A percentile compares a stretch with the other conserved stretches of the same genome.
Conservation (phyloP, 2,888 invertebrate genomes). For the Drosophila nigricruria region DNA sequence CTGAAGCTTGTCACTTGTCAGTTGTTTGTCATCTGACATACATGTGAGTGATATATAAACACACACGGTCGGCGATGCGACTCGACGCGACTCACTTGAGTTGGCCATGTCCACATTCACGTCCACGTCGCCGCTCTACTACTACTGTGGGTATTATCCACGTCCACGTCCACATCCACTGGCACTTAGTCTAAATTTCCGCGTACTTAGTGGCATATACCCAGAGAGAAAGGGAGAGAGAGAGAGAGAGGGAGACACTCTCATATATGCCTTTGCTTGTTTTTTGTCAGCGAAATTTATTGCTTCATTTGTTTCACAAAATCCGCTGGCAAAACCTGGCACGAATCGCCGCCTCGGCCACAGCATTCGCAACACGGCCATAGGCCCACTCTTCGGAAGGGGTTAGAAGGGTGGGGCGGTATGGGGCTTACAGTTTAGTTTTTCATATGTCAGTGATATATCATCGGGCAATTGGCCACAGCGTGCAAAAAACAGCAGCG, state of each 20-base stretch:
- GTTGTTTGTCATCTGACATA: conserved; percentile 84
- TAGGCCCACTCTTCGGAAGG: conserved; percentile 32
- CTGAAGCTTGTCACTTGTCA: conserved; percentile 84
- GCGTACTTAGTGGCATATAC: conserved; percentile 62
- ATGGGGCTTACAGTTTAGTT: conserved; percentile 52
- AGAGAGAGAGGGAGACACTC: not conserved
- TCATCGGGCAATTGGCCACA: conserved; percentile 61
- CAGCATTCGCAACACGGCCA: conserved; percentile 27
- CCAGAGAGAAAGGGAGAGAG: not conserved
- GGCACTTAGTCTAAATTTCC: conserved; percentile 76
- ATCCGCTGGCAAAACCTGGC: conserved; percentile 49
- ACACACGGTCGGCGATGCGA: conserved; percentile 68
- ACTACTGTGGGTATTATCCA: conserved; percentile 49
- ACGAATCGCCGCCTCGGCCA: conserved; percentile 26
- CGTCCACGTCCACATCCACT: conserved; percentile 38
- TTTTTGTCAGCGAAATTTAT: conserved; percentile 83
- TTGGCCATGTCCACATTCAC: conserved; percentile 60
- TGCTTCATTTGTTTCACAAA: conserved; percentile 82
- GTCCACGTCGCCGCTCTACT: conserved; percentile 19
- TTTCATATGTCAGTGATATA: conserved; percentile 82
- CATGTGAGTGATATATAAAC: conserved; percentile 83
- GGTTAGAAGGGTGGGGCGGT: not conserved
- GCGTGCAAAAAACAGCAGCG: conserved; percentile 16
- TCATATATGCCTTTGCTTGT: conserved; percentile 71
- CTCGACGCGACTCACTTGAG: conserved; percentile 45